Percentiles rank a stretch among this genome's conserved stretches.
Evolutionary conservation across 2,888 invertebrate species (phyloP).

Genomic region (Cephonodes hylas): DNA sequence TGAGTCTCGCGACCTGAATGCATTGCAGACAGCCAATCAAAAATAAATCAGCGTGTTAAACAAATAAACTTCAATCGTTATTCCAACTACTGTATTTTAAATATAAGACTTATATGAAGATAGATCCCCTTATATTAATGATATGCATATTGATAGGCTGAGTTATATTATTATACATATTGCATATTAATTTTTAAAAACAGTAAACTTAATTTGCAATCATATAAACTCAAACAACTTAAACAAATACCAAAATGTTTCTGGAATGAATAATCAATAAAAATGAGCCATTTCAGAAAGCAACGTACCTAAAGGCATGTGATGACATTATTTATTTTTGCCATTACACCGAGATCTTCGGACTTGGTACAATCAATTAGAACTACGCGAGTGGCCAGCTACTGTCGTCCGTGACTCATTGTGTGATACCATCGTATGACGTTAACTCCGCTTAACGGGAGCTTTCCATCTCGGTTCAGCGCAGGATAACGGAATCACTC

Average conservation of each 20-base stretch:
- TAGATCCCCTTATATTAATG: too few relatives aligned
- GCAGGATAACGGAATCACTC: conserved; percentile 75
- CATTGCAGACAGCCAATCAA: conserved; percentile 2
- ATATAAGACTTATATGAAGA: too few relatives aligned
- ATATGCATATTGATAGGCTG: too few relatives aligned
- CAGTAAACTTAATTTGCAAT: too few relatives aligned
- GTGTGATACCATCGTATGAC: conserved; percentile 56
- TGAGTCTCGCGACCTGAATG: not conserved
- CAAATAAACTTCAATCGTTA: not conserved
- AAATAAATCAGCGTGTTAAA: not conserved
- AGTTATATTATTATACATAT: too few relatives aligned
- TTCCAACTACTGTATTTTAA: not conserved
- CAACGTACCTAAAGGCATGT: not conserved
- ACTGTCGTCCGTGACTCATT: conserved; percentile 39
- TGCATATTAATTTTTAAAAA: too few relatives aligned
- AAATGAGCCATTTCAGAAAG: not conserved
- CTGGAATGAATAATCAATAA: too few relatives aligned
- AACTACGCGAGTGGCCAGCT: conserved; percentile 21
- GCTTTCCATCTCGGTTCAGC: conserved; percentile 72
- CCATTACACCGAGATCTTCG: not conserved
- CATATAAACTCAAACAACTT: too few relatives aligned
- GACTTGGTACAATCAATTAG: conserved; percentile 1
- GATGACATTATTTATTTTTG: not conserved
- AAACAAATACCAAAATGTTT: too few relatives aligned
- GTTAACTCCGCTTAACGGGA: conserved; percentile 63